These are phyloP conservation scores for Monopis laevigella DNA, from an alignment of 2,888 invertebrate genomes.

Conservation along the genomic window DNA sequence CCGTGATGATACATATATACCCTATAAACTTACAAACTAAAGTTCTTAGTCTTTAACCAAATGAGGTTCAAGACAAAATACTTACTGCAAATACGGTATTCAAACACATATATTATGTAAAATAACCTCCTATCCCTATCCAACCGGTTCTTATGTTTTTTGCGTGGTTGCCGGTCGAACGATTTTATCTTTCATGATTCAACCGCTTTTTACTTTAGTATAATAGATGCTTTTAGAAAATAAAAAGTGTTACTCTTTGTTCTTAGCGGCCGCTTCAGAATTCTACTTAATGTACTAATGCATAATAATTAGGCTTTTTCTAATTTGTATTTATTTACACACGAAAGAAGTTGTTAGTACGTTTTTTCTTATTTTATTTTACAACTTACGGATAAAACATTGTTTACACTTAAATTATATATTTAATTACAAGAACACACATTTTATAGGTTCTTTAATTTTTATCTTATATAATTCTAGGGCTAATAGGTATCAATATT, in stretches of 20 bases:
- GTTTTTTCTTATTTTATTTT: too few relatives aligned
- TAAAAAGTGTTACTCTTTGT: slow-evolving; percentile 1
- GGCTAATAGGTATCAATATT: too few relatives aligned
- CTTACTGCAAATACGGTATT: background rate
- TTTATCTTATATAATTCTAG: too few relatives aligned
- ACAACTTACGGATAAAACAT: too few relatives aligned
- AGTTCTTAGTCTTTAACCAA: too few relatives aligned
- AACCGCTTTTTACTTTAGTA: slow-evolving; percentile 32
- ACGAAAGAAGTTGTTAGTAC: too few relatives aligned
- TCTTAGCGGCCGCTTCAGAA: background rate
- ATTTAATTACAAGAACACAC: too few relatives aligned
- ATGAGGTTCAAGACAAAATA: too few relatives aligned
- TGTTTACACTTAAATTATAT: too few relatives aligned
- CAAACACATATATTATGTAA: slow-evolving; percentile 12
- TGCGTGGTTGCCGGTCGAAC: slow-evolving; percentile 21
- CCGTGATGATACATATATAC: too few relatives aligned
- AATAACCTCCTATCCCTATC: slow-evolving; percentile 10
- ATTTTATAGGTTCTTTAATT: too few relatives aligned
- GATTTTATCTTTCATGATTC: slow-evolving; percentile 33
- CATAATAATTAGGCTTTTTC: slow-evolving; percentile 1
- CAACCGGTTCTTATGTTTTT: slow-evolving; percentile 13
- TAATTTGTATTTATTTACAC: background rate
- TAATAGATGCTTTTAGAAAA: slow-evolving; percentile 5
- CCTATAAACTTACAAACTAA: too few relatives aligned
- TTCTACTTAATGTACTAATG: background rate